phyloP scores from a whole-genome alignment of 2,113 vertebrate species.

The Xiphophorus maculatus region DNA sequence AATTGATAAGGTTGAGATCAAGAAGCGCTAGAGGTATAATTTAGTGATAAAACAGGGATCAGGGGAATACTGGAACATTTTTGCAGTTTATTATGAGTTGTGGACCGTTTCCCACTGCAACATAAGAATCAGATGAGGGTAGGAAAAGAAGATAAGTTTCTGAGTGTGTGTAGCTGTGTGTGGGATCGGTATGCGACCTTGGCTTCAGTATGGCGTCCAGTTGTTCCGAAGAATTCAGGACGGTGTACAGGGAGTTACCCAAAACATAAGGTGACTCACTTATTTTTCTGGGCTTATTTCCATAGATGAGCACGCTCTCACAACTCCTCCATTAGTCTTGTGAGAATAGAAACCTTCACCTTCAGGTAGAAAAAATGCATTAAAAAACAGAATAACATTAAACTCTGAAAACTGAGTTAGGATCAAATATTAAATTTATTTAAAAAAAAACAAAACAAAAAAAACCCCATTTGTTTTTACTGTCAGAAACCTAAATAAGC shows the following conservation, averaged over 20 bases:
- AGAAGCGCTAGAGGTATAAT: slow-evolving; percentile 24
- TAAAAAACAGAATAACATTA: neutral
- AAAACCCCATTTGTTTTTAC: neutral
- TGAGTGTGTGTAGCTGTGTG: slow-evolving; percentile 27
- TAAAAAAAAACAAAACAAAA: no score
- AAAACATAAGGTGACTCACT: slow-evolving; percentile 61
- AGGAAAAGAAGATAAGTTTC: slow-evolving; percentile 30
- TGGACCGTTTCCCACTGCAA: slow-evolving; percentile 35
- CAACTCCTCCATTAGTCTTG: neutral
- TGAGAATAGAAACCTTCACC: neutral
- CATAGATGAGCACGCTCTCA: neutral
- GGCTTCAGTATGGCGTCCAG: slow-evolving; percentile 53
- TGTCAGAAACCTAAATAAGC: neutral
- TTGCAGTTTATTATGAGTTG: slow-evolving; percentile 36
- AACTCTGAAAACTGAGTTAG: neutral
- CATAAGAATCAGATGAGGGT: slow-evolving; percentile 29
- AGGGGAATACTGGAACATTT: slow-evolving; percentile 2
- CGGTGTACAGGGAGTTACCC: slow-evolving; percentile 31
- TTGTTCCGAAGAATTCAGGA: slow-evolving; percentile 64
- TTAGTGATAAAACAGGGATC: neutral
- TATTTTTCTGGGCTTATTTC: slow-evolving; percentile 36
- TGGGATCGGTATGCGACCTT: slow-evolving; percentile 64
- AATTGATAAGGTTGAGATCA: slow-evolving; percentile 16
- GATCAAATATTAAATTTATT: neutral
- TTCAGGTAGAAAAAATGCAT: neutral